Evolutionary conservation across 2,113 vertebrate species (phyloP).

Genomic region (Brachionichthys hirsutus): DNA sequence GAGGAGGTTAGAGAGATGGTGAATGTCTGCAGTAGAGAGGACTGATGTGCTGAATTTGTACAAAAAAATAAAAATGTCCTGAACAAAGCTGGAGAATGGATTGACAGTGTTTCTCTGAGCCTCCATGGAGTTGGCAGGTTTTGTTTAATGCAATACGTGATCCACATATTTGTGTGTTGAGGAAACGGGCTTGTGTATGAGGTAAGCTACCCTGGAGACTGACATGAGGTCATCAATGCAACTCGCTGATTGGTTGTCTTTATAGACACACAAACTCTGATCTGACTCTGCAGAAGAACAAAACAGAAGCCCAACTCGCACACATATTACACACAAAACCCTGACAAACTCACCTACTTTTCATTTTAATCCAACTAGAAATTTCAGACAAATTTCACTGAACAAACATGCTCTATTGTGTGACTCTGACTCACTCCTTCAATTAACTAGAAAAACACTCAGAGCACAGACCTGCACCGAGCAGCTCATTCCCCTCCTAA

Average conservation of each 20-base stretch:
- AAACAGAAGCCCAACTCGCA: background rate
- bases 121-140: constrained; percentile 23
- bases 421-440: too few species aligned
- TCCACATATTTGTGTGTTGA: constrained; percentile 62
- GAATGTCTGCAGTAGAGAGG: background rate
- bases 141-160: constrained; percentile 35
- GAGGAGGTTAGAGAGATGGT: background rate
- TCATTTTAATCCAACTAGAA: constrained; percentile 50
- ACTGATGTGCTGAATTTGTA: background rate
- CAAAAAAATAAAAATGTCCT: constrained; percentile 8
- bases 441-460: too few species aligned
- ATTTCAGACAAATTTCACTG: constrained; percentile 34
- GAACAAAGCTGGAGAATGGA: constrained; percentile 4
- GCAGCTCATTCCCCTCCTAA: too few species aligned
- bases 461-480: too few species aligned
- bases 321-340: background rate
- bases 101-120: constrained; percentile 3
- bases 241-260: constrained; percentile 37
- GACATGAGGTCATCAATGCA: constrained; percentile 52
- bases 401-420: constrained; percentile 28
- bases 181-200: constrained; percentile 55
- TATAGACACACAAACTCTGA: constrained; percentile 27
- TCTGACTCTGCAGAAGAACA: constrained; percentile 29
- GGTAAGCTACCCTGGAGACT: constrained; percentile 56
- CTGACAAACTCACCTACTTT: constrained; percentile 37